Percentiles rank a stretch among this genome's conserved stretches.
phyloP scores from a whole-genome alignment of 1,140 invertebrate species.

The Neodiprion virginianus region DNA sequence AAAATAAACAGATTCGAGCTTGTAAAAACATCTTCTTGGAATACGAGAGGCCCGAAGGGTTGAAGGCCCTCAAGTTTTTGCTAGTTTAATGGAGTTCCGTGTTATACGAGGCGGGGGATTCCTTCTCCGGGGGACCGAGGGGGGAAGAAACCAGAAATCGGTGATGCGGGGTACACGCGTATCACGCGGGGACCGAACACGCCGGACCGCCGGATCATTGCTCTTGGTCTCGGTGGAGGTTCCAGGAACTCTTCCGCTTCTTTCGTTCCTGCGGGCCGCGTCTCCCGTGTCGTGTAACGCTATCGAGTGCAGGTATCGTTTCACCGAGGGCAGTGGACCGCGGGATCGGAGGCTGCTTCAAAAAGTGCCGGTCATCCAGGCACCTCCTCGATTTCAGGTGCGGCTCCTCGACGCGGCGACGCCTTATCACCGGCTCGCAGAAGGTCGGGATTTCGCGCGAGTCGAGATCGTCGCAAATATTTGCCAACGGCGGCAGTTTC shows the following conservation, averaged over 20 bases:
- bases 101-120: too few species aligned
- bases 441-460: slow-evolving; percentile 25
- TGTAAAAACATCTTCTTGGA: too few species aligned
- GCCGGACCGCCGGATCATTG: background rate
- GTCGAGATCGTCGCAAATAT: slow-evolving; percentile 38
- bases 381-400: background rate
- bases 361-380: background rate
- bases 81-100: too few species aligned
- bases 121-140: too few species aligned
- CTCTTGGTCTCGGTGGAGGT: background rate
- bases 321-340: background rate
- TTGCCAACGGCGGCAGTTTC: slow-evolving; percentile 29
- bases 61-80: too few species aligned
- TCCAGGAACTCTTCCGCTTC: slow-evolving; percentile 9
- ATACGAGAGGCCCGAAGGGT: too few species aligned
- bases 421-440: background rate
- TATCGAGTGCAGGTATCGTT: background rate
- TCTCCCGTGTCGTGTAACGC: background rate
- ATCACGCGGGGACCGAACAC: background rate
- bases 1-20: too few species aligned
- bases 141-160: too few species aligned
- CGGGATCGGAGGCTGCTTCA: background rate
- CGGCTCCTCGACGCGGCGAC: background rate
- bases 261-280: too few species aligned
- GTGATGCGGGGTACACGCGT: background rate